Conservation (phyloP, 2,113 vertebrate species). For the Perca flavescens region DNA sequence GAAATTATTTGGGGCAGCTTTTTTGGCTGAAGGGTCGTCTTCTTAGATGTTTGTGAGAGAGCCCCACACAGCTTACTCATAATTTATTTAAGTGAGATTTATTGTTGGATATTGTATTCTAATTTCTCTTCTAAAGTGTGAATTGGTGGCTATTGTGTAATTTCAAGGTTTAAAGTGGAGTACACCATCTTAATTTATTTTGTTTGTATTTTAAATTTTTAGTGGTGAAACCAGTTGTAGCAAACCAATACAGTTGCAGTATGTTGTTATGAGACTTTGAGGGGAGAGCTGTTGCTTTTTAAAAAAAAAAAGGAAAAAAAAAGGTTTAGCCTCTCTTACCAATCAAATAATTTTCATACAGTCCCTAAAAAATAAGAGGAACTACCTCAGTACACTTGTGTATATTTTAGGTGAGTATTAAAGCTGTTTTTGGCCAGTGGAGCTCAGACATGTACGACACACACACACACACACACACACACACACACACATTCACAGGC, state of each 20-base stretch:
- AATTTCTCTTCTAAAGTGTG: not conserved
- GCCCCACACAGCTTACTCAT: not conserved
- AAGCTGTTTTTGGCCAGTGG: slow-evolving; percentile 14
- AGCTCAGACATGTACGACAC: not conserved
- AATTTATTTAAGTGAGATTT: not conserved
- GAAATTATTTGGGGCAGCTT: not conserved
- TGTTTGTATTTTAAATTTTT: not conserved
- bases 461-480: slow-evolving; percentile 1
- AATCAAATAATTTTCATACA: not conserved
- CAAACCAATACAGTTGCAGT: not conserved
- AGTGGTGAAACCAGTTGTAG: not conserved
- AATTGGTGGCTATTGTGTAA: not conserved
- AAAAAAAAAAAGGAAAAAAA: not conserved
- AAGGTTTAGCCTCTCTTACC: not conserved
- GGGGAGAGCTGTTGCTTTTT: not conserved
- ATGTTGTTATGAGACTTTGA: not conserved
- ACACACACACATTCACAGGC: not conserved
- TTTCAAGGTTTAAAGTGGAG: not conserved
- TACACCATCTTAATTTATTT: not conserved
- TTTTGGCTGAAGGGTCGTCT: not conserved
- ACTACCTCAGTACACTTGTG: slow-evolving; percentile 24
- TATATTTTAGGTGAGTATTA: not conserved
- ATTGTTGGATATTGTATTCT: not conserved
- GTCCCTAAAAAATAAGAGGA: slow-evolving; percentile 5
- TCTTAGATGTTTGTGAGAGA: not conserved